Evolutionary conservation across 2,888 invertebrate genomes (phyloP).

Genomic region (Andrena haemorrhoa): DNA sequence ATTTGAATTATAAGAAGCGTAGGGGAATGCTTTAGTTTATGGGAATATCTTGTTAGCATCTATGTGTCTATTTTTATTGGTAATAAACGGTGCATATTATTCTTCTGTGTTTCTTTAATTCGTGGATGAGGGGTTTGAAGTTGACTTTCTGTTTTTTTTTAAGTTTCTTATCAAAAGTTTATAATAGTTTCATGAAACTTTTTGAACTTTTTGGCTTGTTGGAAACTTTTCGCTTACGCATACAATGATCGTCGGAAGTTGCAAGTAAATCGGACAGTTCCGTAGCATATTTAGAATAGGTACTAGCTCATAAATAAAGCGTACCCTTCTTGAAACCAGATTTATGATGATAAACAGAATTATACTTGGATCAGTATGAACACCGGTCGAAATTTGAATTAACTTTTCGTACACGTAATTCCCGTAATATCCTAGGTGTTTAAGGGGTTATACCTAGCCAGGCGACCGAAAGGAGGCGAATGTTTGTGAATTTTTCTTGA

Average conservation of each 20-base stretch:
- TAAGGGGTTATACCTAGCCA: too few relatives aligned
- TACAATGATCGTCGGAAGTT: background rate
- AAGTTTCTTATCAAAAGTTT: background rate
- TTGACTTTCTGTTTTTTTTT: background rate
- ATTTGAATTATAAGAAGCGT: too few relatives aligned
- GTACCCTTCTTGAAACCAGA: background rate
- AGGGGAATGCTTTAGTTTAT: too few relatives aligned
- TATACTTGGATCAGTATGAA: background rate
- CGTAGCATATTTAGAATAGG: background rate
- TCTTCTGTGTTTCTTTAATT: background rate
- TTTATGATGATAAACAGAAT: slow-evolving; percentile 1
- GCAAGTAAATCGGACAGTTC: background rate
- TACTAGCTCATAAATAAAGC: background rate
- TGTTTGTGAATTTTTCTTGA: too few relatives aligned
- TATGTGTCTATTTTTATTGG: background rate
- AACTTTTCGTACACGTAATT: background rate
- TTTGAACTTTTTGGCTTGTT: background rate
- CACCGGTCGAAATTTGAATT: background rate
- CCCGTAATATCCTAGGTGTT: too few relatives aligned
- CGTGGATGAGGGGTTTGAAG: background rate
- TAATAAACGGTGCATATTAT: background rate
- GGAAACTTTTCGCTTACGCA: background rate
- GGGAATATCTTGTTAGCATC: too few relatives aligned
- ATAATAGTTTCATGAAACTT: background rate
- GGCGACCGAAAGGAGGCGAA: too few relatives aligned